Percentiles rank a stretch among this genome's conserved stretches.
Evolutionary conservation across 2,113 vertebrate species (phyloP).

Genomic region (Ovis aries): DNA sequence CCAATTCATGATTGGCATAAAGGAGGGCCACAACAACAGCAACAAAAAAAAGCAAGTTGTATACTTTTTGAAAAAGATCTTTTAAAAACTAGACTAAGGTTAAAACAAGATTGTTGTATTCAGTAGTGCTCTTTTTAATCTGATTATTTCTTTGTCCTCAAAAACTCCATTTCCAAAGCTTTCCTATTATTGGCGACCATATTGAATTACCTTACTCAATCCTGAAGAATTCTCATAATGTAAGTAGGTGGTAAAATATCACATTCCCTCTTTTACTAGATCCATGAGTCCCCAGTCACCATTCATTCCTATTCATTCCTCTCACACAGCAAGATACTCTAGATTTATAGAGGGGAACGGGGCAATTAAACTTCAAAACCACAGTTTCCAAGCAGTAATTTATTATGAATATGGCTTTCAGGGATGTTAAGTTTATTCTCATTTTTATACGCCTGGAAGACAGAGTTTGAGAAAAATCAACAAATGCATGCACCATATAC

Average conservation of each 20-base stretch:
- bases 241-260: neutral
- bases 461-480: conserved; percentile 67
- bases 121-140: neutral
- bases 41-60: neutral
- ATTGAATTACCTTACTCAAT: neutral
- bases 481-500: conserved; percentile 67
- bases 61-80: neutral
- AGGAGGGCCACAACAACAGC: neutral
- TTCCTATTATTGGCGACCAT: neutral
- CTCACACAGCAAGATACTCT: conserved; percentile 7
- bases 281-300: neutral
- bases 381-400: conserved; percentile 58
- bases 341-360: conserved; percentile 48
- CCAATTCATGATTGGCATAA: neutral
- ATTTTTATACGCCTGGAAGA: conserved; percentile 62
- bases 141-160: neutral
- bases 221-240: neutral
- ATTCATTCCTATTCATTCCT: neutral
- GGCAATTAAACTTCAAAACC: conserved; percentile 62
- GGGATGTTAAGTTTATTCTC: conserved; percentile 66
- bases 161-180: neutral
- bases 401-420: conserved; percentile 69
- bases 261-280: neutral
- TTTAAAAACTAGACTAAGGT: neutral
- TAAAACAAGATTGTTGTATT: neutral